phyloP scores from a whole-genome alignment of 2,797 vertebrate species.

The Helarctos malayanus region DNA sequence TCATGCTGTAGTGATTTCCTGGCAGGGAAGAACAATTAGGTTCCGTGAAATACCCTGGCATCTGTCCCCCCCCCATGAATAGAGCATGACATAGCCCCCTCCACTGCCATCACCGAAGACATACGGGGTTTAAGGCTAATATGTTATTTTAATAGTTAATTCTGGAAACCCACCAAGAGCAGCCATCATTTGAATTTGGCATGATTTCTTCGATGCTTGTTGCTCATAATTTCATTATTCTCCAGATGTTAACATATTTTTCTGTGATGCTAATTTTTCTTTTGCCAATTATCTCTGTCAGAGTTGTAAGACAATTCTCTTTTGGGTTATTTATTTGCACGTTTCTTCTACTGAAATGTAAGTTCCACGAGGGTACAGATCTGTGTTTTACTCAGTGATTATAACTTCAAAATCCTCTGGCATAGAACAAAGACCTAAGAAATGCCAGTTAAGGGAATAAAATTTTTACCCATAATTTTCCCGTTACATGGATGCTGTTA shows the following conservation, averaged over 20 bases:
- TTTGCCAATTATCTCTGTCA: conserved; percentile 79
- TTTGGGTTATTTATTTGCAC: background rate
- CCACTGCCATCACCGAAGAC: conserved; percentile 53
- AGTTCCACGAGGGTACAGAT: background rate
- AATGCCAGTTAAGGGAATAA: background rate
- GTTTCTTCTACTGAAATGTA: conserved; percentile 33
- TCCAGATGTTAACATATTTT: conserved; percentile 84
- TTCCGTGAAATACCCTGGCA: conserved; percentile 72
- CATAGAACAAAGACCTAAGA: background rate
- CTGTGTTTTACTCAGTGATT: background rate
- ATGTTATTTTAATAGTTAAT: conserved; percentile 76
- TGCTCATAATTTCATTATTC: conserved; percentile 83
- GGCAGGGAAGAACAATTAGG: conserved; percentile 75
- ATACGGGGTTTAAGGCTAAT: conserved; percentile 72
- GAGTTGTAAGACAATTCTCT: conserved; percentile 37
- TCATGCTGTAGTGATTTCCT: conserved; percentile 70
- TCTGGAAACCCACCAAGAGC: conserved; percentile 80
- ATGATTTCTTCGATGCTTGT: conserved; percentile 74
- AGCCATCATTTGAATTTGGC: conserved; percentile 77
- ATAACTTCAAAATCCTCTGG: background rate
- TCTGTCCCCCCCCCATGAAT: conserved; percentile 56
- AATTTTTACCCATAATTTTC: background rate
- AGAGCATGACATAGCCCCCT: background rate
- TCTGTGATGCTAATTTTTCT: conserved; percentile 79
- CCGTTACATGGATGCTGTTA: background rate